phyloP scores from a whole-genome alignment of 2,797 vertebrate genomes.

The Cirrhinus molitorella region DNA sequence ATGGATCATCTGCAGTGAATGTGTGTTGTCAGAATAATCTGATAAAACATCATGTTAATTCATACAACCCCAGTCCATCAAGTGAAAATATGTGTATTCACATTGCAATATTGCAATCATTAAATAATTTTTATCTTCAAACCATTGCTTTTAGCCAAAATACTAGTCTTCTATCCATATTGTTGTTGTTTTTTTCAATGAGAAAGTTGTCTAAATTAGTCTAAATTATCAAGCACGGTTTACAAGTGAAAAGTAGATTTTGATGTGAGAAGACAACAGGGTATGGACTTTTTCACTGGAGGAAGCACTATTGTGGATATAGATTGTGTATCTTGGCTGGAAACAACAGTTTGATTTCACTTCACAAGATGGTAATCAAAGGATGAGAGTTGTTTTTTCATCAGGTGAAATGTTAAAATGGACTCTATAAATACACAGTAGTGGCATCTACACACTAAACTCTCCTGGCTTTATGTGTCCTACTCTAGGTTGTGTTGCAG shows the following conservation, averaged over 20 bases:
- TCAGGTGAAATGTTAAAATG: neutral
- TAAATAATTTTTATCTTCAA: neutral
- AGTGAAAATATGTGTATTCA: neutral
- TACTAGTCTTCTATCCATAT: neutral
- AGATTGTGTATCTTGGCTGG: neutral
- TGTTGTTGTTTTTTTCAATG: neutral
- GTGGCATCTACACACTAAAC: no score
- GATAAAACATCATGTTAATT: neutral
- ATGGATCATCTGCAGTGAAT: neutral
- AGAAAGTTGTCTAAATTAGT: neutral
- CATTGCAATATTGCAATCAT: no score
- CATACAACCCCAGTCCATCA: neutral
- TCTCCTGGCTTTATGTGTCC: constrained; percentile 3
- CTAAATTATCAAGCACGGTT: neutral
- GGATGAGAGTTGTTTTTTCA: neutral
- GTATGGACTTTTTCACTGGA: neutral
- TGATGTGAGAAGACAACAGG: neutral
- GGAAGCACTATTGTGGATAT: neutral
- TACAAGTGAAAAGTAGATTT: neutral
- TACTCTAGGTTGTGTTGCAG: constrained; percentile 85
- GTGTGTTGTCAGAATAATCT: neutral
- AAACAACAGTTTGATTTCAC: neutral
- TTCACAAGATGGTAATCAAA: no score
- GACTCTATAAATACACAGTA: neutral
- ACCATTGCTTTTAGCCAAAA: neutral